Evolutionary conservation across 2,113 vertebrate species (phyloP).

Genomic region (Megaceryle maxima): DNA sequence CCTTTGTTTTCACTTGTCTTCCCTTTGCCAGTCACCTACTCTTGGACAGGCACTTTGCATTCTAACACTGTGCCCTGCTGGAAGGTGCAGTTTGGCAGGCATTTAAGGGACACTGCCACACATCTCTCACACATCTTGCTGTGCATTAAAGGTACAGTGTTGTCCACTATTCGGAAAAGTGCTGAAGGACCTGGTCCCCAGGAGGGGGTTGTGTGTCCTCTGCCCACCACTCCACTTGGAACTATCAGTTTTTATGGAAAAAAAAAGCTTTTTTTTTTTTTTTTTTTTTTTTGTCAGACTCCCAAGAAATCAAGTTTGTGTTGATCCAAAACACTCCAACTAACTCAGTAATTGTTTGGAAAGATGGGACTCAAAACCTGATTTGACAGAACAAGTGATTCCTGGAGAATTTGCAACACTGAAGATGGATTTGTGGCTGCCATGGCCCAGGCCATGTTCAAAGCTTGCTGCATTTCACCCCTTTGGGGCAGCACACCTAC

Average conservation of each 20-base stretch:
- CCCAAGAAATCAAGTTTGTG: neutral
- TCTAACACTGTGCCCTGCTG: neutral
- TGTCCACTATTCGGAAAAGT: neutral
- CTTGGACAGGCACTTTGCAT: neutral
- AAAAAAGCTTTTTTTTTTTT: too few relatives aligned
- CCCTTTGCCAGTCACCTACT: neutral
- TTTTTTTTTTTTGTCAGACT: neutral
- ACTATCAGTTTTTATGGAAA: rapidly evolving
- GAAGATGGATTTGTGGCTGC: neutral
- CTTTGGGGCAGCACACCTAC: conserved; percentile 47
- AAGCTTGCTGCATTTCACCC: neutral
- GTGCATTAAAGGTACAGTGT: neutral
- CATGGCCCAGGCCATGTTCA: rapidly evolving
- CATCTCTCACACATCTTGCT: neutral
- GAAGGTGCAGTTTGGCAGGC: neutral
- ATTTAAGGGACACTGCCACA: neutral
- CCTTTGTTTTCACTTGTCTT: neutral
- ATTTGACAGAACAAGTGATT: rapidly evolving
- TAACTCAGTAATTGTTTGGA: neutral
- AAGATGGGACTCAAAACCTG: neutral
- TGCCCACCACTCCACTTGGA: rapidly evolving
- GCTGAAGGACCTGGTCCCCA: neutral
- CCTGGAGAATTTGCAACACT: neutral
- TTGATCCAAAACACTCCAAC: neutral
- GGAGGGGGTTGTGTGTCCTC: neutral